These are phyloP conservation scores for Acanthosepion esculentum DNA, from an alignment of 2,888 invertebrate genomes.

Conservation along the genomic window DNA sequence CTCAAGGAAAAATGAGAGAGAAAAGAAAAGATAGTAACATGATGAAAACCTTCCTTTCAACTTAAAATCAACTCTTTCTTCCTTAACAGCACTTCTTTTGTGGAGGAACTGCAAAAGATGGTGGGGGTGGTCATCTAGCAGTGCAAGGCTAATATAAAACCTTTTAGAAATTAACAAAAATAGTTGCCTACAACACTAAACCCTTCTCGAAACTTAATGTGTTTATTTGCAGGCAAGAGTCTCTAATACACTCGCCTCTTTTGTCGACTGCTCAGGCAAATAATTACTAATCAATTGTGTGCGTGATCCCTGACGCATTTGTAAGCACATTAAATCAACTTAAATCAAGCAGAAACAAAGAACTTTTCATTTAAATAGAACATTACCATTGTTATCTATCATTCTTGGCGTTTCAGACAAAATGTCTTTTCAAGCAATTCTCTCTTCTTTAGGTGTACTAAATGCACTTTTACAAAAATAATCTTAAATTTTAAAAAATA, in stretches of 20 bases:
- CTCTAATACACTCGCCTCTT: not conserved
- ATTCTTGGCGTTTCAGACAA: not conserved
- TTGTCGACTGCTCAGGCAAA: not conserved
- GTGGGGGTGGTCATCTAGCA: not conserved
- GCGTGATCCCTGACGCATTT: not conserved
- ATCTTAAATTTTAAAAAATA: not conserved
- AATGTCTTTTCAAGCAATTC: not conserved
- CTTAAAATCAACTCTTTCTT: not conserved
- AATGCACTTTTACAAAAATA: not conserved
- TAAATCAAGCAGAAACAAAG: constrained; percentile 33
- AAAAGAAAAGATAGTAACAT: not conserved
- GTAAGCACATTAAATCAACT: not conserved
- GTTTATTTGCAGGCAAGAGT: not conserved
- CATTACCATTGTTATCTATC: not conserved
- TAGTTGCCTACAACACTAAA: not conserved
- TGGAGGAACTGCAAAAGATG: not conserved
- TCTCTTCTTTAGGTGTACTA: not conserved
- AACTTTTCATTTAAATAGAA: not conserved
- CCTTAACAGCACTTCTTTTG: not conserved
- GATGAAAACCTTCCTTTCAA: not conserved
- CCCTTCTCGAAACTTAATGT: not conserved
- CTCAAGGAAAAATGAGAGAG: not conserved
- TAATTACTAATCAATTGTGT: not conserved
- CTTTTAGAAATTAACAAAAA: not conserved
- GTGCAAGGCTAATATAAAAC: not conserved